Conservation (phyloP, 2,113 vertebrate genomes). For the Empidonax alnorum region DNA sequence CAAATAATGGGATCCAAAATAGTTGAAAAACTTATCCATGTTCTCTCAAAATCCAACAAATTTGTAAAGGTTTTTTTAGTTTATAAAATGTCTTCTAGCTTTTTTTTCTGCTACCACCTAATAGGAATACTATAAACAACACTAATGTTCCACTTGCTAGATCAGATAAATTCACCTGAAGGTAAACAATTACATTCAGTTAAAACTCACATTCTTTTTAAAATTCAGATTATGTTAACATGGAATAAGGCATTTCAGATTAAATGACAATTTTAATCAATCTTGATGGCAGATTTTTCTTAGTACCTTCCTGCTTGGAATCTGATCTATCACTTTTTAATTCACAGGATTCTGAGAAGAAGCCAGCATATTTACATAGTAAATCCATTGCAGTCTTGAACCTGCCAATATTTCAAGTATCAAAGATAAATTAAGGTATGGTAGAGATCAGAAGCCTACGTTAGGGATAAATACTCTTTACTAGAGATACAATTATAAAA, state of each 20-base stretch:
- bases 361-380: neutral
- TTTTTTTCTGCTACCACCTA: neutral
- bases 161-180: neutral
- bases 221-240: neutral
- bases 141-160: neutral
- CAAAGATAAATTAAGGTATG: slow-evolving; percentile 15
- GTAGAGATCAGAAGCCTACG: neutral
- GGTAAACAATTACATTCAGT: neutral
- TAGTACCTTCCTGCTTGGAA: neutral
- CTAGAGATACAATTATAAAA: neutral
- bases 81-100: neutral
- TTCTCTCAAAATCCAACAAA: neutral
- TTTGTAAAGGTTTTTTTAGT: neutral
- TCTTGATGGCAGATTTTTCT: neutral
- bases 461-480: neutral
- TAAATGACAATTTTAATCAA: neutral
- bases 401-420: slow-evolving; percentile 11
- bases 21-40: neutral
- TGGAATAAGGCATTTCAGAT: neutral
- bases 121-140: neutral
- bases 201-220: neutral
- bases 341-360: neutral
- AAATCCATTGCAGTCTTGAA: neutral
- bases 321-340: neutral
- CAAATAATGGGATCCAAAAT: neutral